Evolutionary conservation across 2,113 vertebrate genomes (phyloP).

Genomic region (Cynocephalus volans): DNA sequence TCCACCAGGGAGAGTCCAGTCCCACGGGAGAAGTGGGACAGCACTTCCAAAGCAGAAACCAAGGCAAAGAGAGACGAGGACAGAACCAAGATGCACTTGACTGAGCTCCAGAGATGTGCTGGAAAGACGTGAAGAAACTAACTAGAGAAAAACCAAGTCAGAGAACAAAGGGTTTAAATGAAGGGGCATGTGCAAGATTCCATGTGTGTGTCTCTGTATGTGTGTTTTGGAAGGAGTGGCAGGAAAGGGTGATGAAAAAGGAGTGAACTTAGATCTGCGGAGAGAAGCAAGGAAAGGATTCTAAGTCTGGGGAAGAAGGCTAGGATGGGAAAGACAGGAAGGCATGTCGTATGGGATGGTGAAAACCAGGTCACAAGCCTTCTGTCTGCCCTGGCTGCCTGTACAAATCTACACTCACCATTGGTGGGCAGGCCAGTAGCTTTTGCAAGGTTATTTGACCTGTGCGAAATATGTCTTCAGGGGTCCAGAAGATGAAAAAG

Average conservation of each 20-base stretch:
- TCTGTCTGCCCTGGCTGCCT: not conserved
- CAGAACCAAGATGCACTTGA: not conserved
- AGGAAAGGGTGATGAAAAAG: not conserved
- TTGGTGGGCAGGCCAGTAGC: not conserved
- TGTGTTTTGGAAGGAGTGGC: not conserved
- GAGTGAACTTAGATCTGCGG: not conserved
- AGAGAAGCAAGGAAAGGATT: not conserved
- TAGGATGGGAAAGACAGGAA: not conserved
- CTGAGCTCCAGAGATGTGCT: not conserved
- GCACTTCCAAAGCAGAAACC: not conserved
- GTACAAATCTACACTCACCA: not conserved
- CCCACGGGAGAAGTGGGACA: not conserved
- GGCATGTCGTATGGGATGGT: not conserved
- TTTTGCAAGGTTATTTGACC: constrained; percentile 33
- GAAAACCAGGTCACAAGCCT: not conserved
- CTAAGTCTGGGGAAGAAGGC: not conserved
- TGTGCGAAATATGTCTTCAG: constrained; percentile 27
- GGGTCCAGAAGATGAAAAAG: constrained; percentile 14
- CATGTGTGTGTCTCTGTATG: not conserved
- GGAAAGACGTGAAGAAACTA: constrained; percentile 12
- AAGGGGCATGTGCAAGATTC: not conserved
- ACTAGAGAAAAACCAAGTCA: constrained; percentile 9
- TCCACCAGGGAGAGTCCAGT: not conserved
- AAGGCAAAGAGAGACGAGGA: not conserved
- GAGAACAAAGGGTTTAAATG: not conserved